Conservation (phyloP, 2,888 invertebrate genomes). For the Blera fallax region DNA sequence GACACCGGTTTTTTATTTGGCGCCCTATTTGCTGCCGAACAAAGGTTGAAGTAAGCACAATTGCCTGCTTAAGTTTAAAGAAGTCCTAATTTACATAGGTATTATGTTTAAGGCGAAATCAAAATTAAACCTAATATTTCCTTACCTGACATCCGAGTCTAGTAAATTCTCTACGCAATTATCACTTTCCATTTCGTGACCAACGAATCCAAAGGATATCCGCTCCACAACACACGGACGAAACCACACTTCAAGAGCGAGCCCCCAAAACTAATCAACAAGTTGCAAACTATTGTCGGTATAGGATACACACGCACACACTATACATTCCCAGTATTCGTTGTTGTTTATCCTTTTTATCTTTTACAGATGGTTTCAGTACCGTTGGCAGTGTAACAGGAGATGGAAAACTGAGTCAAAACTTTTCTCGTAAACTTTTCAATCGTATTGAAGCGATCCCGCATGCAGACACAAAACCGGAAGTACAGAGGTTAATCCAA, state of each 20-base stretch:
- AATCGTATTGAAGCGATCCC: neutral
- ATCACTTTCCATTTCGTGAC: slow-evolving; percentile 44
- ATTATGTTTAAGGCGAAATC: no score
- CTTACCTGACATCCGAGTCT: slow-evolving; percentile 52
- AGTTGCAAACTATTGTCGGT: slow-evolving; percentile 3
- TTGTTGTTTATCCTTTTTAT: slow-evolving; percentile 1
- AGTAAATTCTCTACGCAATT: slow-evolving; percentile 51
- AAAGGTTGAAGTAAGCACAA: no score
- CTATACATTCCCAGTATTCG: slow-evolving; percentile 9
- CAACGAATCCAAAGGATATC: slow-evolving; percentile 34
- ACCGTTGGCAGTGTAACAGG: neutral
- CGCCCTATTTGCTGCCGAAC: no score
- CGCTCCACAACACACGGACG: neutral
- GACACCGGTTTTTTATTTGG: no score
- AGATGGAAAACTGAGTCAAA: neutral
- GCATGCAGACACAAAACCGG: neutral
- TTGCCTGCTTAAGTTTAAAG: no score
- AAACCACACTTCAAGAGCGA: neutral
- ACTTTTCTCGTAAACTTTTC: neutral
- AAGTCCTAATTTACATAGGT: neutral
- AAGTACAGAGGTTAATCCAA: neutral
- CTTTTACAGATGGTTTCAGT: neutral
- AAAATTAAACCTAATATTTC: neutral
- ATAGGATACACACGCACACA: neutral
- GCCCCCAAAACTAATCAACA: slow-evolving; percentile 12